Evolutionary conservation across 2,797 vertebrate genomes (phyloP).

Genomic region (Apogon talboti): DNA sequence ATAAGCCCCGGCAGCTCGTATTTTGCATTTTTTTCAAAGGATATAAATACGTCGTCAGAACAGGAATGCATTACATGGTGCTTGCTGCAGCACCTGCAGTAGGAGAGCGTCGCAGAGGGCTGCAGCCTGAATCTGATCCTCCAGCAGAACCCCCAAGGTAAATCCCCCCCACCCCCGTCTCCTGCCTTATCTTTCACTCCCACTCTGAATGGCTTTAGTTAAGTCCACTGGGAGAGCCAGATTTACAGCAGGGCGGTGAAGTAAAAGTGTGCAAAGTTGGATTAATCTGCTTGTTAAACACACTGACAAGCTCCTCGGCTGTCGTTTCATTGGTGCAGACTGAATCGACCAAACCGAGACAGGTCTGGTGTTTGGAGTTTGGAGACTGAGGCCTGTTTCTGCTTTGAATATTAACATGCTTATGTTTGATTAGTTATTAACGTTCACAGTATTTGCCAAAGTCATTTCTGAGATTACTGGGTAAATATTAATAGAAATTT

Average conservation of each 20-base stretch:
- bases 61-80: neutral
- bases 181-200: constrained; percentile 31
- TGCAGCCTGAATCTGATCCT: constrained; percentile 20
- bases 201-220: constrained; percentile 36
- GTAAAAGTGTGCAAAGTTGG: constrained; percentile 21
- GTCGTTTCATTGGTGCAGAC: neutral
- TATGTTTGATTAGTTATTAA: too few species aligned
- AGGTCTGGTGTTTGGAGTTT: neutral
- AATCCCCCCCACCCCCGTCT: neutral
- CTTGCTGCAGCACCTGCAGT: constrained; percentile 7
- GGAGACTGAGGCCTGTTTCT: too few species aligned
- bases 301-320: constrained; percentile 5
- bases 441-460: too few species aligned
- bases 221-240: constrained; percentile 23
- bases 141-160: constrained; percentile 12
- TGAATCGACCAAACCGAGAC: neutral
- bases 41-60: constrained; percentile 1
- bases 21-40: neutral
- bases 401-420: neutral
- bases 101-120: constrained; percentile 6
- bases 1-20: too few species aligned
- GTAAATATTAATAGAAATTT: too few species aligned
- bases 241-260: constrained; percentile 28
- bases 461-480: too few species aligned
- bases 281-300: constrained; percentile 48